phyloP scores from a whole-genome alignment of 2,113 vertebrate species.

The Oenanthe melanoleuca region DNA sequence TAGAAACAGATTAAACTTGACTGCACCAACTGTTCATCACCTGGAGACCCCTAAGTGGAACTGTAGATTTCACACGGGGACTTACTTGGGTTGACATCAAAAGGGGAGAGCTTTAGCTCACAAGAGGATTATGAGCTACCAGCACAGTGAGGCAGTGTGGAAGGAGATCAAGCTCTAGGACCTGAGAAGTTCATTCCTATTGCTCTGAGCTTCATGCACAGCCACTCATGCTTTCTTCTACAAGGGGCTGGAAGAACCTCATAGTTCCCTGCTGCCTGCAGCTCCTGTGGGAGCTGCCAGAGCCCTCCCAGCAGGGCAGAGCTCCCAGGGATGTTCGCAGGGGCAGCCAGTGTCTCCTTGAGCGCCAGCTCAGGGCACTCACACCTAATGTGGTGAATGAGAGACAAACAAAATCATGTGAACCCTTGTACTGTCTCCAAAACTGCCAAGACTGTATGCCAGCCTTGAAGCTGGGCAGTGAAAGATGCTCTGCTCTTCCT shows the following conservation, averaged over 20 bases:
- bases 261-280: neutral
- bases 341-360: rapidly evolving
- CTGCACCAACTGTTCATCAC: neutral
- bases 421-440: neutral
- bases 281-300: neutral
- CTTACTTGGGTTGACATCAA: neutral
- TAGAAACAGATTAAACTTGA: neutral
- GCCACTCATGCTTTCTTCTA: neutral
- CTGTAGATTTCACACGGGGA: neutral
- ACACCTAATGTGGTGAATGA: rapidly evolving
- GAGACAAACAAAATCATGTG: neutral
- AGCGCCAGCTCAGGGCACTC: neutral
- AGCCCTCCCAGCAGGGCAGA: neutral
- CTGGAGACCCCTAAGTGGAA: neutral
- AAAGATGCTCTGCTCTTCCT: neutral
- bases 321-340: neutral
- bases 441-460: neutral
- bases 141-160: neutral
- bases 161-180: neutral
- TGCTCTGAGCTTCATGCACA: neutral
- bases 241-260: neutral
- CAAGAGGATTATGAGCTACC: neutral
- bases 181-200: neutral
- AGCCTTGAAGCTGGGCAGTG: neutral
- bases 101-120: neutral